A percentile compares a stretch with the other conserved stretches of the same genome.
These are phyloP conservation scores for Petrolisthes cinctipes DNA, from an alignment of 2,888 invertebrate genomes.

Conservation along the genomic window DNA sequence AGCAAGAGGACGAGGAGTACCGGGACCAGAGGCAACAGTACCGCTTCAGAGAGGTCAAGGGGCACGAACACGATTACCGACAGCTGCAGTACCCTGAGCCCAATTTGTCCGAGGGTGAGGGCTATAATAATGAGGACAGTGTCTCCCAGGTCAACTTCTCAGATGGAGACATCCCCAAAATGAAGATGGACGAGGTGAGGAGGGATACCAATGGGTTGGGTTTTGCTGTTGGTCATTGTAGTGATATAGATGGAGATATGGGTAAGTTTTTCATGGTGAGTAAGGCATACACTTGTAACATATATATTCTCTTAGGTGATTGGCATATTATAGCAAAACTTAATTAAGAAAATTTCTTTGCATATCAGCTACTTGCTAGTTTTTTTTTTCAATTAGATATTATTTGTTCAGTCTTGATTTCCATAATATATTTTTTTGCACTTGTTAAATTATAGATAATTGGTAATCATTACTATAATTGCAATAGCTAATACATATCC, in stretches of 20 bases:
- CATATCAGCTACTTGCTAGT: too few relatives aligned
- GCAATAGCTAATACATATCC: too few relatives aligned
- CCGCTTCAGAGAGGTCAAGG: constrained; percentile 27
- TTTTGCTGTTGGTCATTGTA: background rate
- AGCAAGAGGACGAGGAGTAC: constrained; percentile 24
- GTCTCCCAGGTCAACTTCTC: constrained; percentile 64
- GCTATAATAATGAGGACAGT: constrained; percentile 60
- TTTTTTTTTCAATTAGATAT: too few relatives aligned
- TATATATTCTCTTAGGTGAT: too few relatives aligned
- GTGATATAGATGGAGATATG: background rate
- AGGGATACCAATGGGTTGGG: background rate
- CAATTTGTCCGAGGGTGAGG: constrained; percentile 49
- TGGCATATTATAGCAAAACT: too few relatives aligned
- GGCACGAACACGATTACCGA: constrained; percentile 55
- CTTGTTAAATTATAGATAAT: too few relatives aligned
- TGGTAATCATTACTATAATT: too few relatives aligned
- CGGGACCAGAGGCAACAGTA: constrained; percentile 22
- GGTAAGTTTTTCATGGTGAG: background rate
- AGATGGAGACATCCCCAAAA: constrained; percentile 61
- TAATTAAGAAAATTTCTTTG: too few relatives aligned
- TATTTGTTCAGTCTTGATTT: too few relatives aligned
- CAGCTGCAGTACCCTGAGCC: constrained; percentile 52
- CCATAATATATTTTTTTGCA: too few relatives aligned
- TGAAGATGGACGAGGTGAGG: constrained; percentile 59
- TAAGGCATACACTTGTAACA: background rate